These are phyloP conservation scores for Triplophysa bombifrons DNA, from an alignment of 2,797 vertebrate genomes.

Conservation along the genomic window DNA sequence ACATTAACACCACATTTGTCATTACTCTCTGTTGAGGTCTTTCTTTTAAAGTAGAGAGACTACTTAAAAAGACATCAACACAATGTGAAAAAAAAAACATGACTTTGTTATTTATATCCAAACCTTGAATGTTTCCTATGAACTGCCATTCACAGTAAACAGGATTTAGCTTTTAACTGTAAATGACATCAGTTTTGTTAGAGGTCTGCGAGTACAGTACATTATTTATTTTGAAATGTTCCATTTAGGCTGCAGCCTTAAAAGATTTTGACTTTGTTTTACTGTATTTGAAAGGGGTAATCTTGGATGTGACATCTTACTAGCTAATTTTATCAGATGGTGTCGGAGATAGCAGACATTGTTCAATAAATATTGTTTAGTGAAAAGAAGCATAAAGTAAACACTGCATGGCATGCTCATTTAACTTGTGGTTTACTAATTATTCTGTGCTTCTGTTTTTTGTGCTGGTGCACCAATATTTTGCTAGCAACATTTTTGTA, in stretches of 20 bases:
- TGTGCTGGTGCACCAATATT: too few relatives aligned
- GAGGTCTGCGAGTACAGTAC: slow-evolving; percentile 5
- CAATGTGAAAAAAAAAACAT: slow-evolving; percentile 7
- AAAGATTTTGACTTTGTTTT: neutral
- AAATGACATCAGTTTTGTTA: neutral
- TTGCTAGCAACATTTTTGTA: neutral
- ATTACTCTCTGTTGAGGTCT: slow-evolving; percentile 6
- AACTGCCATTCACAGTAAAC: slow-evolving; percentile 11
- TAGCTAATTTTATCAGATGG: too few relatives aligned
- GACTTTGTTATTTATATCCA: slow-evolving; percentile 10
- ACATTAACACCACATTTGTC: slow-evolving; percentile 17
- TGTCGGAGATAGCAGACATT: neutral
- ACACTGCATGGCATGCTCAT: neutral
- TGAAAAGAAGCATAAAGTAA: neutral
- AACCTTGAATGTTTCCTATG: neutral
- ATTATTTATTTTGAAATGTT: slow-evolving; percentile 19
- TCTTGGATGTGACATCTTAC: neutral
- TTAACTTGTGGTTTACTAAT: neutral
- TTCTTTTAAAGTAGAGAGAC: neutral
- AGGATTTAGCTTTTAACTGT: neutral
- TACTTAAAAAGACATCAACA: neutral
- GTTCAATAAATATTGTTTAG: neutral
- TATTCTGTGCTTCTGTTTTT: neutral
- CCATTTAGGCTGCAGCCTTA: slow-evolving; percentile 19
- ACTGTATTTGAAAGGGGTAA: slow-evolving; percentile 17